These are phyloP conservation scores for Apis dorsata DNA, from an alignment of 1,140 invertebrate genomes.

Conservation along the genomic window DNA sequence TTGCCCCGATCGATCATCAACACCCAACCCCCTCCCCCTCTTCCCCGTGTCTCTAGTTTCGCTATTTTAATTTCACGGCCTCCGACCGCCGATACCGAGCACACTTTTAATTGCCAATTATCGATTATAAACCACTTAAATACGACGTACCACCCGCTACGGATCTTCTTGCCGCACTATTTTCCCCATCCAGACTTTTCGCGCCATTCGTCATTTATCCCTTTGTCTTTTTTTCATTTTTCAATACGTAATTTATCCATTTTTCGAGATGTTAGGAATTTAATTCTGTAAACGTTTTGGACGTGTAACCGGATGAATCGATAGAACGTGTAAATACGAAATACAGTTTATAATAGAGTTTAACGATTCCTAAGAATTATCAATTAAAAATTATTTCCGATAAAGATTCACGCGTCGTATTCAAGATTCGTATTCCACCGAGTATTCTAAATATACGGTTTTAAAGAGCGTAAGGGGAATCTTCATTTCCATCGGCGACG, in stretches of 20 bases:
- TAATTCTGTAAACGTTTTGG: neutral
- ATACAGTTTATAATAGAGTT: neutral
- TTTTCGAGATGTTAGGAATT: neutral
- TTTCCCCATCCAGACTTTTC: neutral
- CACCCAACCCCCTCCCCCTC: neutral
- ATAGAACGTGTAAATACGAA: neutral
- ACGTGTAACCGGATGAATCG: neutral
- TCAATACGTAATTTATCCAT: neutral
- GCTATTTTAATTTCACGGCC: constrained; percentile 41
- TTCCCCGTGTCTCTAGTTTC: neutral
- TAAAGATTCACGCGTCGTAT: no score
- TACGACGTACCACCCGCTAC: constrained; percentile 19
- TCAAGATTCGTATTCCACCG: neutral
- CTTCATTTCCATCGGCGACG: neutral
- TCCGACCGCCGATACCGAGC: constrained; percentile 23
- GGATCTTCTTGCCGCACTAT: neutral
- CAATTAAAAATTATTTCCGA: neutral
- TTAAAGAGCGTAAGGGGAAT: neutral
- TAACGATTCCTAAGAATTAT: no score
- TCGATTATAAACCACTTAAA: constrained; percentile 51
- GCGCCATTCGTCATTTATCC: neutral
- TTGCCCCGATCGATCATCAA: constrained; percentile 26
- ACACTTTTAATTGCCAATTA: constrained; percentile 53
- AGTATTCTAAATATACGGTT: neutral
- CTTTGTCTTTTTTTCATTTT: neutral